Conservation (phyloP, 2,888 invertebrate genomes). For the Scaptomyza parva region DNA sequence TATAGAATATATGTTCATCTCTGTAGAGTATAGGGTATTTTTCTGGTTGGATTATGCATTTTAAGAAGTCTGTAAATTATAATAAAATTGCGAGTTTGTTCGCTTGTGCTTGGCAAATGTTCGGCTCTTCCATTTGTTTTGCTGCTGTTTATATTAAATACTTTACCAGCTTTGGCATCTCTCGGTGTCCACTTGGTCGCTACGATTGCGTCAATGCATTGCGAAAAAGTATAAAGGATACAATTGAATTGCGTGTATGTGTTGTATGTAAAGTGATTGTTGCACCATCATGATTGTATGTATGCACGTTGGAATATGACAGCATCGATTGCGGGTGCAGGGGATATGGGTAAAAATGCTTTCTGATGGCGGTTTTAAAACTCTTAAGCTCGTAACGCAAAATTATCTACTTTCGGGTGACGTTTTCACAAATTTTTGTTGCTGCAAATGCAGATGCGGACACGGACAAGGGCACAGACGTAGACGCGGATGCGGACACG, state of each 20-base stretch:
- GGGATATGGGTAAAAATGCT: slow-evolving; percentile 46
- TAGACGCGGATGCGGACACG: slow-evolving; percentile 9
- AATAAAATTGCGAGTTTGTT: slow-evolving; percentile 49
- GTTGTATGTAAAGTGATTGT: slow-evolving; percentile 3
- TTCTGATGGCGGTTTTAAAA: slow-evolving; percentile 70
- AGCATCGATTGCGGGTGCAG: slow-evolving; percentile 14
- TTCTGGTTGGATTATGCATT: background rate
- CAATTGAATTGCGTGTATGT: slow-evolving; percentile 17
- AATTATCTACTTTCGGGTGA: slow-evolving; percentile 76
- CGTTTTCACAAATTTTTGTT: slow-evolving; percentile 52
- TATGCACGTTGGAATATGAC: slow-evolving; percentile 12
- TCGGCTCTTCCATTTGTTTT: slow-evolving; percentile 24
- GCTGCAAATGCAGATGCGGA: slow-evolving; percentile 15
- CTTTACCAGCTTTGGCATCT: slow-evolving; percentile 60
- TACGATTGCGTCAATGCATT: slow-evolving; percentile 47
- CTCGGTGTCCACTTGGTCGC: slow-evolving; percentile 62
- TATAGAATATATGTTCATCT: too few relatives aligned
- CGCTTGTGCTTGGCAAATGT: slow-evolving; percentile 33
- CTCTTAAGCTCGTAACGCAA: slow-evolving; percentile 64
- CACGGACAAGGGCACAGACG: slow-evolving; percentile 4
- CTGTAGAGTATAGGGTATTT: slow-evolving; percentile 4
- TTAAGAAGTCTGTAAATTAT: slow-evolving; percentile 22
- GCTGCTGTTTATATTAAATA: slow-evolving; percentile 42
- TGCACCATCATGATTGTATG: slow-evolving; percentile 2
- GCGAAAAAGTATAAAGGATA: slow-evolving; percentile 33